Evolutionary conservation across 1,140 invertebrate genomes (phyloP).

Genomic region (Halictus rubicundus): DNA sequence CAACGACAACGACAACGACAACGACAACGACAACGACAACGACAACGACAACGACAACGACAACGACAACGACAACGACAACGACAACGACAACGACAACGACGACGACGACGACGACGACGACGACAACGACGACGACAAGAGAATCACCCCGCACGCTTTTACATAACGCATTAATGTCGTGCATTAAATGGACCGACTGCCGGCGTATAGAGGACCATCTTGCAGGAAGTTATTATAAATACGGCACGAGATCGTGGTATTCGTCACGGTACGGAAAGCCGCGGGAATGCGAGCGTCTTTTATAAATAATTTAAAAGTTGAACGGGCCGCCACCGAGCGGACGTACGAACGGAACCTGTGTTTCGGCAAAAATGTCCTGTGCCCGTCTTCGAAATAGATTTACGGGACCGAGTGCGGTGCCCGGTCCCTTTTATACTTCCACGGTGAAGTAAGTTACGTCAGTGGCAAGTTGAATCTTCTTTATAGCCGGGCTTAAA

Average conservation of each 20-base stretch:
- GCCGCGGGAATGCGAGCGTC: constrained; percentile 28
- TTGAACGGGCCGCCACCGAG: constrained; percentile 1
- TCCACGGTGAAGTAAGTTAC: neutral
- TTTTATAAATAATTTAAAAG: constrained; percentile 51
- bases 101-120: constrained; percentile 14
- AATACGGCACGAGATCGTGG: constrained; percentile 45
- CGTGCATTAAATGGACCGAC: constrained; percentile 57
- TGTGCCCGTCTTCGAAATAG: constrained; percentile 20
- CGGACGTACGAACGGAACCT: neutral
- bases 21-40: constrained; percentile 27
- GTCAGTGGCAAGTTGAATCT: neutral
- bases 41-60: constrained; percentile 24
- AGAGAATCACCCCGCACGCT: constrained; percentile 49
- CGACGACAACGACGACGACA: constrained; percentile 34
- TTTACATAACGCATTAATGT: constrained; percentile 64
- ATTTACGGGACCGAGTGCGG: constrained; percentile 13
- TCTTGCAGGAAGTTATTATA: constrained; percentile 59
- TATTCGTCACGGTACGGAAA: constrained; percentile 49
- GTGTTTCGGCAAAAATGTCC: constrained; percentile 35
- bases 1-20: neutral
- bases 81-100: constrained; percentile 17
- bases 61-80: constrained; percentile 14
- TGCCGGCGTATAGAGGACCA: constrained; percentile 3
- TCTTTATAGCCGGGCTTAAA: constrained; percentile 3
- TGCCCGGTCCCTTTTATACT: constrained; percentile 10